Base-by-base conservation (phyloP, 2,113 vertebrate species). In the Ochotona curzoniae region DNA sequence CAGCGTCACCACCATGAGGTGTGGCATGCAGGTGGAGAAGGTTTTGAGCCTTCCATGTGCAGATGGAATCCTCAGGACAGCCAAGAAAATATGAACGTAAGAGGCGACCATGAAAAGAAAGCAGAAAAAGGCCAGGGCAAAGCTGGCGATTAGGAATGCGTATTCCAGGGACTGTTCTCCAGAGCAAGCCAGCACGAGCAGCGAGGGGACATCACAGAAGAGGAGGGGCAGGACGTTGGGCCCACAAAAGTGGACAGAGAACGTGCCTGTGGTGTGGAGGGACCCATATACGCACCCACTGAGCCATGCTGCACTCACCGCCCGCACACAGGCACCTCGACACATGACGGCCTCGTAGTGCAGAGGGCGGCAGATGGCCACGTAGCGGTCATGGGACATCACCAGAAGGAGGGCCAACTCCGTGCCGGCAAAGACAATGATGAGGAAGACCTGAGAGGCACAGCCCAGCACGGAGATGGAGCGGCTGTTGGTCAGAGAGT, bases 181-280 rank as follows among this genome's bases (percentile, higher is more conserved):
- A 15, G 83, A 83, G 38, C 94, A 96, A 28, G 82, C 93, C 15
- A 96, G 74, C 49, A 84, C 88, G 4, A 96, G 70, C 2, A 97
- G 28, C 28, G 93, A 81, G 63, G 91, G 93, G 14, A 97, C 89
- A 9, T 97, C 93, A 47, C 96, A 97, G 71, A 96, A 96, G 66
- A 97, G 96, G 26, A 96, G 95, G 3, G 89, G 70, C 14, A 97
- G 66, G 25, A 32, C 26, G 1, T 93, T 84, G 35, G 90, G 91
- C 30, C 79, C 64, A 64, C 95, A 97, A 44, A 97, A 97, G 5
- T 92, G 76, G 18, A 83, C 63, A 23, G 82, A 92, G 89, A 95
- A 95, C 14, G 93, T 97, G 3, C 89, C 57, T 20, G 26, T 38
- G 13, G 86, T 87, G 57, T 96, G 93, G 7, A 97, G 81, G 17